phyloP scores from a whole-genome alignment of 2,888 invertebrate species.

The Drosophila borealis region DNA sequence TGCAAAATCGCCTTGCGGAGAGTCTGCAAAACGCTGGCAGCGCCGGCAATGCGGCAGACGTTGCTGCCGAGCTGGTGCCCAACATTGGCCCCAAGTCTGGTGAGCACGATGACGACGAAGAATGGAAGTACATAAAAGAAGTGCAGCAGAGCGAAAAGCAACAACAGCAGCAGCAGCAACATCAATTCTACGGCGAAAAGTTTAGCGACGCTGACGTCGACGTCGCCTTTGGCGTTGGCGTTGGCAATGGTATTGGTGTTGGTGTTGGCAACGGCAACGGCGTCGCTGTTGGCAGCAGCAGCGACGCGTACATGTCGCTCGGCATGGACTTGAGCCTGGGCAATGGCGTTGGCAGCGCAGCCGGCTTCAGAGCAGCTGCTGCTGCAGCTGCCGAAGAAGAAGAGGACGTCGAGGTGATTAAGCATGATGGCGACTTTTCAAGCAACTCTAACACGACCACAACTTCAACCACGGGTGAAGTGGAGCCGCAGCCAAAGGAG shows the following conservation, averaged over 20 bases:
- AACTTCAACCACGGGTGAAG: slow-evolving; percentile 52
- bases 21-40: slow-evolving; percentile 77
- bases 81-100: slow-evolving; percentile 75
- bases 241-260: slow-evolving; percentile 43
- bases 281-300: slow-evolving; percentile 36
- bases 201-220: slow-evolving; percentile 44
- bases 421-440: slow-evolving; percentile 80
- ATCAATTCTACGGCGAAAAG: slow-evolving; percentile 61
- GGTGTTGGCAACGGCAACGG: slow-evolving; percentile 45
- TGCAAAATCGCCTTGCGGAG: slow-evolving; percentile 79
- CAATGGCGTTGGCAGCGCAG: slow-evolving; percentile 60
- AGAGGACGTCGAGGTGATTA: slow-evolving; percentile 75
- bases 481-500: slow-evolving; percentile 29
- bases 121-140: slow-evolving; percentile 93
- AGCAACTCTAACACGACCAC: slow-evolving; percentile 78
- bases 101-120: slow-evolving; percentile 88
- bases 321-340: slow-evolving; percentile 64
- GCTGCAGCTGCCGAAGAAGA: slow-evolving; percentile 47
- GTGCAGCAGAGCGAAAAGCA: slow-evolving; percentile 86
- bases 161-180: slow-evolving; percentile 56
- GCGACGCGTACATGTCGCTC: slow-evolving; percentile 55
- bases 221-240: slow-evolving; percentile 33
- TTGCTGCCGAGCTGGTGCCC: slow-evolving; percentile 65
- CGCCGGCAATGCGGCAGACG: slow-evolving; percentile 57
- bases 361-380: slow-evolving; percentile 36